Base-by-base conservation (phyloP, 1,140 invertebrate genomes). In the Dufourea novaeangliae region DNA sequence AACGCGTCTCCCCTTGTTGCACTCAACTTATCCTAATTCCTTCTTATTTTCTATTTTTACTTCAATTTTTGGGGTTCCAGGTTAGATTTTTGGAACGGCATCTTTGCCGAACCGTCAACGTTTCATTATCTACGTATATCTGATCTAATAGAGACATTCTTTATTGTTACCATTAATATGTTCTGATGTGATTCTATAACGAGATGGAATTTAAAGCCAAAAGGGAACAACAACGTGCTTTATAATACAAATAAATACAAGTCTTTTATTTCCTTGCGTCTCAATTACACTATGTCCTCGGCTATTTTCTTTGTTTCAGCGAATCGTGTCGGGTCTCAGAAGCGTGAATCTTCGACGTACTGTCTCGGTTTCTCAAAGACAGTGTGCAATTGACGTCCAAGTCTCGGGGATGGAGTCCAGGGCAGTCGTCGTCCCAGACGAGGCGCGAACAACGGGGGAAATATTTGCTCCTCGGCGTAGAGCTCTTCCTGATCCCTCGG, bases 341-440 rank as follows among this genome's bases (percentile, higher is more conserved):
- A 77, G 57, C 68, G 75, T 29, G 37, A 25, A 32, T 83, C 50
- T n/a, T 67, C 67, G 17, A 27, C 22, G 29, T 54, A 39, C 1
- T 72, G 34, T 56, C 75, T 86, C 79, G 56, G 59, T 73, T 71
- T 86, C 76, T 44, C 62, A 52, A 86, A 34, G 11, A 63, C 46
- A 37, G n/a, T 63, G 59, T 73, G 75, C 20, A 87, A 64, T 59
- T 83, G 83, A 52, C 83, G 87, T 0, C 83, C 87, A 0, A 89
- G 75, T 14, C 83, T 72, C 3, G 86, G 83, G 6, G 86, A 83
- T 0, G 83, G 82, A 34, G 59, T 72, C 77, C 82, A 86, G 0
- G 85, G 69, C 29, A 87, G 34, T 29, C 83, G 82, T 56, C 86
- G 88, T 27, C 86, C 86, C n/a, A 89, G 72, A 44, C 84, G 84